phyloP scores from a whole-genome alignment of 2,888 invertebrate genomes.

The Molanna angustata region DNA sequence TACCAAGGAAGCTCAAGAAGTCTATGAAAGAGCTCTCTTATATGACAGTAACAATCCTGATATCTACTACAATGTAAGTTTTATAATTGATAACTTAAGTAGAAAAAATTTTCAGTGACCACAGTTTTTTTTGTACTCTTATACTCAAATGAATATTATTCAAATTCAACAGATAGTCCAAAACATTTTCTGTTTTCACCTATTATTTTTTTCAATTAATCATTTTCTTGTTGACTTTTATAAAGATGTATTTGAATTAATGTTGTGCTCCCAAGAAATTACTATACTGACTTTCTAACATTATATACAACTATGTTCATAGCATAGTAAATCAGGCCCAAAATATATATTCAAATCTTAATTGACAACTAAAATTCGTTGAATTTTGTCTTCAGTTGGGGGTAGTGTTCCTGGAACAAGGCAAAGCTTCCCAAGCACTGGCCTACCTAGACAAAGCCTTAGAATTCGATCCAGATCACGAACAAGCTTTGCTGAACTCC shows the following conservation, averaged over 20 bases:
- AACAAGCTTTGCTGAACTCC: conserved; percentile 91
- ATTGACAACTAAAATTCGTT: no score
- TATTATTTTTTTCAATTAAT: no score
- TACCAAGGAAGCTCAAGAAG: conserved; percentile 90
- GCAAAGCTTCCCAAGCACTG: conserved; percentile 85
- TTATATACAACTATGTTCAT: no score
- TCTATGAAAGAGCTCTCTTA: conserved; percentile 87
- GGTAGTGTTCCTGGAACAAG: conserved; percentile 91
- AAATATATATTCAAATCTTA: no score
- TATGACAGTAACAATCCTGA: conserved; percentile 94
- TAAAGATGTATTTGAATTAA: no score
- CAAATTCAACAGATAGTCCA: not conserved
- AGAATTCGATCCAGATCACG: conserved; percentile 90
- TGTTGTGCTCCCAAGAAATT: no score
- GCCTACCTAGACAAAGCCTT: conserved; percentile 91
- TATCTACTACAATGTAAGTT: conserved; percentile 89
- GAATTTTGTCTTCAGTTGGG: conserved; percentile 69
- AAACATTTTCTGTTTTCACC: no score
- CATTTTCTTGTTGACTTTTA: no score
- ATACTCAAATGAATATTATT: not conserved
- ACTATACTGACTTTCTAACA: no score
- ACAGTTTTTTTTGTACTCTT: conserved; percentile 2
- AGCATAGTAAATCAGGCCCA: no score
- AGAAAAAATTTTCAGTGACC: no score
- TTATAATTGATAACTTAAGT: not conserved